A percentile compares a stretch with the other conserved stretches of the same genome.
phyloP scores from a whole-genome alignment of 2,888 invertebrate species.

The Drosophila lacicola region DNA sequence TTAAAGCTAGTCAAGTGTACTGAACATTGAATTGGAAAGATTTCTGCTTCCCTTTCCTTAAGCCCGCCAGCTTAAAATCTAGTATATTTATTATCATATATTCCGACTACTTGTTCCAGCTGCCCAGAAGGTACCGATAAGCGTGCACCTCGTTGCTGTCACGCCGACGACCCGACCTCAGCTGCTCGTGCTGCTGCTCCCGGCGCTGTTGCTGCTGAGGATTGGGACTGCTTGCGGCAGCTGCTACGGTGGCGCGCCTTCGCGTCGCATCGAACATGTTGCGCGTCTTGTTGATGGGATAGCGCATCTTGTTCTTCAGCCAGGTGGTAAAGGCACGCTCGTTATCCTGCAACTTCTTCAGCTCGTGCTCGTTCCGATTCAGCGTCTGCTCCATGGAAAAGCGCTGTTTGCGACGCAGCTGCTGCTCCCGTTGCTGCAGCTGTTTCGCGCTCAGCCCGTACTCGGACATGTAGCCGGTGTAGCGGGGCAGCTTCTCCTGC shows the following conservation, averaged over 20 bases:
- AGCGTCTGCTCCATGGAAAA: constrained; percentile 78
- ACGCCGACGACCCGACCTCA: constrained; percentile 30
- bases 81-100: constrained; percentile 2
- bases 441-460: constrained; percentile 86
- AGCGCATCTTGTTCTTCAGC: constrained; percentile 85
- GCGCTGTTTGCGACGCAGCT: constrained; percentile 80
- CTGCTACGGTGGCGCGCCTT: constrained; percentile 52
- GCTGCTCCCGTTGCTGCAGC: constrained; percentile 84
- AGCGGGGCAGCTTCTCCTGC: constrained; percentile 85
- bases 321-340: constrained; percentile 86
- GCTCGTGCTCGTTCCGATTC: constrained; percentile 84
- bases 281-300: constrained; percentile 83
- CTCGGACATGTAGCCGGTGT: constrained; percentile 86
- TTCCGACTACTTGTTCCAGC: constrained; percentile 63
- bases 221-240: constrained; percentile 35
- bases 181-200: constrained; percentile 21
- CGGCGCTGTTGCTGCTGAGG: constrained; percentile 15
- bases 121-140: constrained; percentile 63
- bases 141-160: constrained; percentile 64
- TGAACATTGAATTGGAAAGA: too few relatives aligned
- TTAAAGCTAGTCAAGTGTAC: too few relatives aligned
- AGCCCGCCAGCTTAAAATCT: too few relatives aligned
- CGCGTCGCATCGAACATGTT: constrained; percentile 84
- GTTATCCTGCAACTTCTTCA: constrained; percentile 86
- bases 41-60: too few relatives aligned